Evolutionary conservation across 2,113 vertebrate genomes (phyloP), one percentile per base, ranked within the genome.

Genomic region (Rhadina sibilatrix): DNA sequence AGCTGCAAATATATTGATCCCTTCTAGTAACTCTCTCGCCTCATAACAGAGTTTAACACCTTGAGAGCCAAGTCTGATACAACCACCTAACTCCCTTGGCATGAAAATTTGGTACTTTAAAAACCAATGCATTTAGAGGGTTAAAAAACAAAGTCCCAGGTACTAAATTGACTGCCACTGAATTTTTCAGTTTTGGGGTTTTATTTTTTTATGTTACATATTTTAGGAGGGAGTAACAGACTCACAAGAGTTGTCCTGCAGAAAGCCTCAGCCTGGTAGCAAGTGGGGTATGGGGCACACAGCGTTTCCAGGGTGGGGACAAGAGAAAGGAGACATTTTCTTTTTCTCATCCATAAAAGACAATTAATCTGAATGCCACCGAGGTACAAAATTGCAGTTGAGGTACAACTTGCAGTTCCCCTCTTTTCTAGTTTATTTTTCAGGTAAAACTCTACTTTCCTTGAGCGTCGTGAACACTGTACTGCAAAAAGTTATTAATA

Each of bases 401-500:
- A 40, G 40, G 40, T 40, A 40, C 40, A 94, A 70, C 21, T 31
- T 81, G 28, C 15, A n/a, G 27, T 24, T 72, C 13, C 14, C 11
- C 23, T 90, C 59, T 77, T 15, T 56, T 60, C 49, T 89, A 56
- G 7, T n/a, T 88, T 81, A 33, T 31, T 89, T 96, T 95, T 82
- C 63, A 59, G 76, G 75, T 92, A 64, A 82, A 95, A 57, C 44
- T 70, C n/a, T 47, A 21, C 15, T 93, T 81, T 75, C 53, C 50
- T 33, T 20, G 14, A 71, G 74, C 78, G 77, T 71, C 64, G 35
- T 69, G 76, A 95, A 90, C 54, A 30, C 46, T 83, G 68, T 66
- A 42, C 30, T 82, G 49, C 57, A 94, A 90, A 92, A 68, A 64
- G 40, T 38, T 94, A 84, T 93, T 90, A 96, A 96, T 97, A 97